Percentiles rank a stretch among this genome's conserved stretches.
Evolutionary conservation across 2,797 vertebrate genomes (phyloP).

Genomic region (Anomalospiza imberbis): DNA sequence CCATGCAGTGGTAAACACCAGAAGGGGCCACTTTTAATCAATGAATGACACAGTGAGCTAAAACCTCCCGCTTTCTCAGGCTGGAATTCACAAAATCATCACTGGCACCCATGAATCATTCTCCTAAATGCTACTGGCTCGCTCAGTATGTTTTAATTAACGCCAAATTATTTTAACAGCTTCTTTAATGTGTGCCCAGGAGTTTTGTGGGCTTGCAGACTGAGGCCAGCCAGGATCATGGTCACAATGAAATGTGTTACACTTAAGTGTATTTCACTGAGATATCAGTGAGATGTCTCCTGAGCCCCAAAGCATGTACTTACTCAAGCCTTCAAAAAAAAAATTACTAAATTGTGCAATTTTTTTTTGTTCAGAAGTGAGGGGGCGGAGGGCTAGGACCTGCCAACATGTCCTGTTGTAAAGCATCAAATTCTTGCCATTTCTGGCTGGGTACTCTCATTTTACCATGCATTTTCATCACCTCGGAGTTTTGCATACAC

Average conservation of each 20-base stretch:
- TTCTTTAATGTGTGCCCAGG: background rate
- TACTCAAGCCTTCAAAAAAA: background rate
- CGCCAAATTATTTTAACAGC: background rate
- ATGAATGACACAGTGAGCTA: background rate
- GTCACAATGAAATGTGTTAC: background rate
- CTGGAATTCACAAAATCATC: background rate
- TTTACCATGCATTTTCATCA: background rate
- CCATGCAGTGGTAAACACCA: background rate
- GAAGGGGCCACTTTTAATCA: background rate
- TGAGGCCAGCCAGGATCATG: background rate
- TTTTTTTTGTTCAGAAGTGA: background rate
- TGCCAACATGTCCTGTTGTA: background rate
- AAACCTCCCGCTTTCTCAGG: background rate
- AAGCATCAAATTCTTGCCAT: background rate
- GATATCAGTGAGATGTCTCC: background rate
- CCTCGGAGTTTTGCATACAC: background rate
- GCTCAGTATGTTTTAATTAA: background rate
- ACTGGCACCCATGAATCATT: background rate
- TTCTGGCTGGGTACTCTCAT: background rate
- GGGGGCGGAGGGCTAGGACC: rapidly evolving
- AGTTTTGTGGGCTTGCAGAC: background rate
- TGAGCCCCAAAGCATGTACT: background rate
- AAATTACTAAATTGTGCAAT: background rate
- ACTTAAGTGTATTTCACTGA: background rate
- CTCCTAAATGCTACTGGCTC: background rate